phyloP scores from a whole-genome alignment of 2,113 vertebrate species.

The Tiliqua scincoides region DNA sequence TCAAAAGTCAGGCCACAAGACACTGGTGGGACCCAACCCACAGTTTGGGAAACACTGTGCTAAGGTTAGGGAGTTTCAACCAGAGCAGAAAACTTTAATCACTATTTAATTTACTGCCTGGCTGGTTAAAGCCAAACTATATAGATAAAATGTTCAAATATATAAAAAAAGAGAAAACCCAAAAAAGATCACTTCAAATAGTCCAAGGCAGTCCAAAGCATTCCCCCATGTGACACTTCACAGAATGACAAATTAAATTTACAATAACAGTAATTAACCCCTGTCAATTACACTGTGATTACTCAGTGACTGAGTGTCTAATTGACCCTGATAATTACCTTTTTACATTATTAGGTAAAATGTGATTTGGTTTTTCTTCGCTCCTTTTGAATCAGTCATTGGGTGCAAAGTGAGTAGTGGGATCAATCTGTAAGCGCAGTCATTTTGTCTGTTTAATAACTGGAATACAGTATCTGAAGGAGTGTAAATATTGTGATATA shows the following conservation, averaged over 20 bases:
- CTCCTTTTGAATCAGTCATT: not conserved
- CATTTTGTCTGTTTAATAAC: constrained; percentile 41
- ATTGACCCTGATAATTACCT: constrained; percentile 26
- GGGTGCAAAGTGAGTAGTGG: constrained; percentile 17
- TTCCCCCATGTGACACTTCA: not conserved
- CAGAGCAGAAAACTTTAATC: not conserved
- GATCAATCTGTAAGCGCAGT: constrained; percentile 23
- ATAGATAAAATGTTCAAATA: not conserved
- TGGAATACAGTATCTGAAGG: constrained; percentile 39
- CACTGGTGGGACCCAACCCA: no score
- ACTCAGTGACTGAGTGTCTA: constrained; percentile 20
- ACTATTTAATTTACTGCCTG: not conserved
- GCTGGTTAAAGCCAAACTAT: not conserved
- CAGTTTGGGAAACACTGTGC: no score
- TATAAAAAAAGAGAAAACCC: not conserved
- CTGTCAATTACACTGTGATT: constrained; percentile 43
- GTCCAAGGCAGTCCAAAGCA: fast-evolving
- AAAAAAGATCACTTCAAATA: not conserved
- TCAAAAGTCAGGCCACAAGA: no score
- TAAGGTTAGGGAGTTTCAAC: fast-evolving
- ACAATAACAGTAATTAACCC: constrained; percentile 3
- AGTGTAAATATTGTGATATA: constrained; percentile 55
- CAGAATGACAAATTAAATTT: not conserved
- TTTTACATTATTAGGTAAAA: constrained; percentile 8
- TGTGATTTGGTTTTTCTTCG: not conserved